Evolutionary conservation across 2,797 vertebrate species (phyloP), one percentile per base, ranked within the genome.

Genomic region (Pseudocheirus occidentalis): DNA sequence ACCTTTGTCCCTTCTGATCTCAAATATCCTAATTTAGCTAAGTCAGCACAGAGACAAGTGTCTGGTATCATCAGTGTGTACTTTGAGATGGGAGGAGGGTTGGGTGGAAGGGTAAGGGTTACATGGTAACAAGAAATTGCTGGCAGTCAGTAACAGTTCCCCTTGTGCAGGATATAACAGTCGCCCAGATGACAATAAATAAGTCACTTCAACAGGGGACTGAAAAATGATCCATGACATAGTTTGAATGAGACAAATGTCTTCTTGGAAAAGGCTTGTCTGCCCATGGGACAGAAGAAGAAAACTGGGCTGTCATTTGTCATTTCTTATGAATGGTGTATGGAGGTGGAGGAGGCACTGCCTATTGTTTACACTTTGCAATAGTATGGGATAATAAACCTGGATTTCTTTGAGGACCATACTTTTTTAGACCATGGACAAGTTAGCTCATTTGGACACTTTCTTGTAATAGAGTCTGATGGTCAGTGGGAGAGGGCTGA

Each of bases 221-320:
- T 98, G 97, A 98, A 98, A 98, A 97, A 96, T 73, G 96, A 98
- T 95, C 96, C 91, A n/a, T 97, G 97, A 95, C 92, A 90, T 96
- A 91, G 96, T 96, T 97, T 93, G 40, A 95, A 95, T 1, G 16
- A 93, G 97, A 95, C 96, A 98, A 98, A 98, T 97, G 95, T 97
- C 97, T 98, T 92, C 96, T 97, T 94, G 0, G 96, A 97, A 97
- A 14, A 94, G 96, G 92, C 94, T 89, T 98, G 93, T 97, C 95
- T 95, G 96, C 94, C 93, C 94, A 87, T 66, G 95, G 97, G 97
- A 96, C 89, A 97, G 91, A 95, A 46, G 57, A 95, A 92, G 91
- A 93, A 97, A 97, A 53, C 81, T 95, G 97, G 95, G 95, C 93
- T 98, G 96, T 92, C n/a, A 97, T 93, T 89, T 5, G 0, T 92